Base-by-base conservation (phyloP, 2,113 vertebrate genomes). In the Copsychus sechellarum region DNA sequence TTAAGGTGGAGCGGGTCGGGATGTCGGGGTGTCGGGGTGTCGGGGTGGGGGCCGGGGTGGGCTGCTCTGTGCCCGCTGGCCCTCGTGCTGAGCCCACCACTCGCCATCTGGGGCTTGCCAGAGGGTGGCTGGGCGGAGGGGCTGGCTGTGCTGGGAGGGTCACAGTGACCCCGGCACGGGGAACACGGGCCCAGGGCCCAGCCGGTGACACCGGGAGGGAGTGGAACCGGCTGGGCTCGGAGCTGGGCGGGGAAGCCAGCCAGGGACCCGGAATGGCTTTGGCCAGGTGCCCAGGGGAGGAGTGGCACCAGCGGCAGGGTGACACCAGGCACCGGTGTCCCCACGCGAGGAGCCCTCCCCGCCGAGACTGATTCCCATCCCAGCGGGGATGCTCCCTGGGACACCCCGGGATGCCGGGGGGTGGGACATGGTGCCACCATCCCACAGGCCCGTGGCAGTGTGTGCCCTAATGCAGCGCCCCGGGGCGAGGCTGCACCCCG, bases 301-400 rank as follows among this genome's bases (percentile, higher is more conserved):
- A 24, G 34, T 28, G 73, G 19, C 43, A 62, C 24, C 66, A 23
- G 31, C 12, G 8, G 9, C 34, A 21, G 21, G 34, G 66, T 9
- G 40, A 2, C 45, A 51, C 4, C 29, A 12, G 26, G 22, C 8
- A 0, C 50, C 20, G 50, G 2, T 28, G 45, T 43, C 26, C 29
- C 36, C 71, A 56, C 5, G 22, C 50, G 29, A 31, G 57, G 31
- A 53, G 11, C 8, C 45, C 20, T 23, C 11, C 22, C 34, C 65
- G 12, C 21, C 1, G 5, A 31, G 40, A 3, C 23, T 2, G 26
- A 26, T 16, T 20, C 31, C 8, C 3, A 2, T 1, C 11, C 12
- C 38, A 11, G 9, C 1, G 10, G 31, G 36, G 28, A 14, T 12
- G 21, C 12, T 66, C 28, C 34, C 48, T 6, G 54, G 43, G 62